These are phyloP conservation scores for Laterallus jamaicensis DNA, from an alignment of 2,113 vertebrate genomes.

Conservation along the genomic window DNA sequence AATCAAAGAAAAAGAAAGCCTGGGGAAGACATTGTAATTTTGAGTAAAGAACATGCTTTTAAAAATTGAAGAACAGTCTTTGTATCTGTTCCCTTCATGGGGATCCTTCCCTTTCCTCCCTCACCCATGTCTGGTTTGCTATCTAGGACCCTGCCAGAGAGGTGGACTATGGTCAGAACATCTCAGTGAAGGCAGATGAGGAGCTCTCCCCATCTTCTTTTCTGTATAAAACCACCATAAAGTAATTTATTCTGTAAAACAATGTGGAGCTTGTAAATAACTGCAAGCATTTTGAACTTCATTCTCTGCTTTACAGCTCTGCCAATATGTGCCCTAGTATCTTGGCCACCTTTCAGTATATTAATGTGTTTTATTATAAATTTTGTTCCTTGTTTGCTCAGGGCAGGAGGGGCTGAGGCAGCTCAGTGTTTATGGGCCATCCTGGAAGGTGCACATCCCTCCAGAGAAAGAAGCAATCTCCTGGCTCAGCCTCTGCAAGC, in stretches of 20 bases:
- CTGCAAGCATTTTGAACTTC: neutral
- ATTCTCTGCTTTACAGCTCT: conserved; percentile 6
- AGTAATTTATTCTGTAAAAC: conserved; percentile 15
- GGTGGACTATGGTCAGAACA: neutral
- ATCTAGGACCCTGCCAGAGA: neutral
- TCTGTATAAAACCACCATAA: neutral
- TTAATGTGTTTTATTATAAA: neutral
- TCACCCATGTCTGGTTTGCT: neutral
- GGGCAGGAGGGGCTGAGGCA: neutral
- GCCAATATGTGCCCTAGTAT: neutral
- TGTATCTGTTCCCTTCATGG: neutral
- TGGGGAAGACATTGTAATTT: neutral
- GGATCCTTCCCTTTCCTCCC: neutral
- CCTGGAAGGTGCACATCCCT: neutral
- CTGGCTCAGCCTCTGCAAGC: neutral
- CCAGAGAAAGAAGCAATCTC: neutral
- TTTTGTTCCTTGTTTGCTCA: neutral
- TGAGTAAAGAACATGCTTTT: neutral
- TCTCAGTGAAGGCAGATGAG: neutral
- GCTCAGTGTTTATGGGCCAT: neutral
- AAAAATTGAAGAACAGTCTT: neutral
- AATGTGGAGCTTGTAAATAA: conserved; percentile 23
- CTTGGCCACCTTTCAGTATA: neutral
- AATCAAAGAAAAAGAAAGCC: neutral
- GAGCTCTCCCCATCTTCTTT: neutral